Percentiles rank a stretch among this genome's conserved stretches.
Evolutionary conservation across 2,888 invertebrate species (phyloP).

Genomic region (Aromia moschata): DNA sequence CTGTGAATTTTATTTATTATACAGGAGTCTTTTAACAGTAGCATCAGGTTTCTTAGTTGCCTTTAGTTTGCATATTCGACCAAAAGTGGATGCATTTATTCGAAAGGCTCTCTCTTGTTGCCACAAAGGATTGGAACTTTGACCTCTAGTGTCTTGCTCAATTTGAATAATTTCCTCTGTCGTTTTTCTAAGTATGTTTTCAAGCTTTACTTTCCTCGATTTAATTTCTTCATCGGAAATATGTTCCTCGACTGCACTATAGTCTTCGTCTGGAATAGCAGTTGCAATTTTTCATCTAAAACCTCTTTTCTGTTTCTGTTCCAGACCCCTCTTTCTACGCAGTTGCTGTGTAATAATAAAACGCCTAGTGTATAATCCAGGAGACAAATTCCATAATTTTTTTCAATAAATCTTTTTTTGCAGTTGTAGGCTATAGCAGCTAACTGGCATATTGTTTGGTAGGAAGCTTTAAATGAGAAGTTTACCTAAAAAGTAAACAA

Average conservation of each 20-base stretch:
- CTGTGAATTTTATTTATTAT: conserved; percentile 5
- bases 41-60: background rate
- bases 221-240: background rate
- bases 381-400: background rate
- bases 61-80: conserved; percentile 8
- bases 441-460: conserved; percentile 49
- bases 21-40: background rate
- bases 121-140: conserved; percentile 12
- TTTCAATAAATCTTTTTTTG: background rate
- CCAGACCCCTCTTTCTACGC: background rate
- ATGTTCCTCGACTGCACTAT: background rate
- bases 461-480: conserved; percentile 45
- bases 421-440: conserved; percentile 51
- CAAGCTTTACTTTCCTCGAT: background rate
- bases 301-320: background rate
- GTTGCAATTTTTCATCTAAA: background rate
- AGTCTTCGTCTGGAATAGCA: background rate
- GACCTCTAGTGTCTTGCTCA: background rate
- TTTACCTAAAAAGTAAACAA: conserved; percentile 38
- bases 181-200: background rate
- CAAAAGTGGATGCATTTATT: conserved; percentile 9
- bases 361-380: background rate
- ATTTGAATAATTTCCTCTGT: background rate
- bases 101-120: conserved; percentile 4
- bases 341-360: background rate